These are phyloP conservation scores for Musca vetustissima DNA, from an alignment of 1,140 invertebrate genomes.

Conservation along the genomic window DNA sequence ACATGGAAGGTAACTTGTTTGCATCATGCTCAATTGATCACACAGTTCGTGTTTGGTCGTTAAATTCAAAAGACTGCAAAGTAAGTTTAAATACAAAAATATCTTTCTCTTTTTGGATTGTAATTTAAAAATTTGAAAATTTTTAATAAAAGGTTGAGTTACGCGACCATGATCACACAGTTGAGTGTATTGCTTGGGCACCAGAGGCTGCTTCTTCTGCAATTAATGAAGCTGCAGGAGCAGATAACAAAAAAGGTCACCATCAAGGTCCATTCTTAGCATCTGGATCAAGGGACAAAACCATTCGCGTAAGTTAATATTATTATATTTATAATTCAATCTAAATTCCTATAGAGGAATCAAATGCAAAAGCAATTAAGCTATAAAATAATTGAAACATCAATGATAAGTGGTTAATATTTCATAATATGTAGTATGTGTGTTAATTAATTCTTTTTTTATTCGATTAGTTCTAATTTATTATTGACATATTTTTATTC, in stretches of 20 bases:
- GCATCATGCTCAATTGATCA: conserved; percentile 99
- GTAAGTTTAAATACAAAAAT: conserved; percentile 54
- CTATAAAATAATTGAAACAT: too few species aligned
- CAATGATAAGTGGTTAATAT: too few species aligned
- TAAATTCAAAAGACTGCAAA: conserved; percentile 89
- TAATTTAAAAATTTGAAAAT: background rate
- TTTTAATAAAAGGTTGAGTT: conserved; percentile 72
- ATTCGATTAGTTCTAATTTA: too few species aligned
- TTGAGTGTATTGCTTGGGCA: conserved; percentile 98
- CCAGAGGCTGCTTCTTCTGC: conserved; percentile 78
- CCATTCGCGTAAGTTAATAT: conserved; percentile 61
- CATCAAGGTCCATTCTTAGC: conserved; percentile 91
- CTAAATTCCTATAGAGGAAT: too few species aligned
- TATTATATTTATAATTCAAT: too few species aligned
- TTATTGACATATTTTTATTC: too few species aligned
- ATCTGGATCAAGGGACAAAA: conserved; percentile 95
- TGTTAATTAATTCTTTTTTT: too few species aligned
- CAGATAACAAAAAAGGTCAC: conserved; percentile 83
- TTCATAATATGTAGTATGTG: too few species aligned
- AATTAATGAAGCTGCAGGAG: conserved; percentile 87
- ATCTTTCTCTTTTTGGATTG: background rate
- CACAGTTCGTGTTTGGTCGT: conserved; percentile 91
- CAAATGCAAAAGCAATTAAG: too few species aligned
- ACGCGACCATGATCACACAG: conserved; percentile 96
- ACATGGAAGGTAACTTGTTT: conserved; percentile 86